A percentile compares a stretch with the other conserved stretches of the same genome.
These are phyloP conservation scores for Dromaius novaehollandiae DNA, from an alignment of 2,113 vertebrate genomes.

Conservation along the genomic window DNA sequence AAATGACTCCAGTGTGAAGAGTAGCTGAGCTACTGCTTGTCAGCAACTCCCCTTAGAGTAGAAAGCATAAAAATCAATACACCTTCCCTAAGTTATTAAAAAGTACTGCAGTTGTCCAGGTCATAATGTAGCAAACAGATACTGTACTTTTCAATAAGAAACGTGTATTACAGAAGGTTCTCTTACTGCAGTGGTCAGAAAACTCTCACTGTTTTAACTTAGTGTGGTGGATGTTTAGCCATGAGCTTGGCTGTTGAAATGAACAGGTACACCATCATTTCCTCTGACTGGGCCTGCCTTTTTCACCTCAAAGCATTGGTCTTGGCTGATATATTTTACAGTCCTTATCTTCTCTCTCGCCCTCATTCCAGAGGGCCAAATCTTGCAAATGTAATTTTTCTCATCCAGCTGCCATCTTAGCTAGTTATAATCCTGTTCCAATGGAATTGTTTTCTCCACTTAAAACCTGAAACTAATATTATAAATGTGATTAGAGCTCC, in stretches of 20 bases:
- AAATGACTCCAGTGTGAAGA: not conserved
- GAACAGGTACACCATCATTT: accelerated
- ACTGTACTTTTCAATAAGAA: conserved; percentile 12
- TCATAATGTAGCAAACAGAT: not conserved
- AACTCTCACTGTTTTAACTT: not conserved
- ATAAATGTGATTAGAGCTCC: not conserved
- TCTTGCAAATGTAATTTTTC: not conserved
- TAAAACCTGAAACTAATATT: not conserved
- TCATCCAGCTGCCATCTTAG: not conserved
- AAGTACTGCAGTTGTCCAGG: not conserved
- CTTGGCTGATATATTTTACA: not conserved
- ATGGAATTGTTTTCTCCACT: not conserved
- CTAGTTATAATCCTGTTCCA: not conserved
- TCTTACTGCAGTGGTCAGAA: not conserved
- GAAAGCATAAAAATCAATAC: conserved; percentile 36
- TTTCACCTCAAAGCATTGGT: not conserved
- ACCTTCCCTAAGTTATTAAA: conserved; percentile 13
- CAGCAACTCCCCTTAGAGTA: not conserved
- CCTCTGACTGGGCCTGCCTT: not conserved
- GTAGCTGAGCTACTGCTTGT: not conserved
- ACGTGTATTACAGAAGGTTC: not conserved
- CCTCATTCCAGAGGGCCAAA: not conserved
- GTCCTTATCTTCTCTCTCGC: not conserved
- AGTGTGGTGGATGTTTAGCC: not conserved
- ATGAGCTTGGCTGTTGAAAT: not conserved